A percentile compares a stretch with the other conserved stretches of the same genome.
phyloP scores from a whole-genome alignment of 1,140 invertebrate species.

The Popillia japonica region DNA sequence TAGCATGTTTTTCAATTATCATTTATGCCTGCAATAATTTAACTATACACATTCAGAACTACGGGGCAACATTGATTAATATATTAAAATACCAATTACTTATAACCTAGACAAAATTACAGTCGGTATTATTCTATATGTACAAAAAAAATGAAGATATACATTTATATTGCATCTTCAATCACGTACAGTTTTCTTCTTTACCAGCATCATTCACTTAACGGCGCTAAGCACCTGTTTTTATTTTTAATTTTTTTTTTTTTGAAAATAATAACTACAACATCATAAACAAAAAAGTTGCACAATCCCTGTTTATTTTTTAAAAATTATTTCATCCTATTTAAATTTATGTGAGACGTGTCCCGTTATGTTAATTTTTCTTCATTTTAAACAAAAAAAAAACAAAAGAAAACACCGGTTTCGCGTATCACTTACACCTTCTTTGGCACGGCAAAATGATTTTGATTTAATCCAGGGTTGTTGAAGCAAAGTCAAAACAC shows the following conservation, averaged over 20 bases:
- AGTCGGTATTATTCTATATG: slow-evolving; percentile 53
- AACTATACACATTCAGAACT: slow-evolving; percentile 60
- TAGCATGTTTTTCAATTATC: slow-evolving; percentile 33
- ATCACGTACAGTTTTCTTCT: slow-evolving; percentile 45
- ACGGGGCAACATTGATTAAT: slow-evolving; percentile 60
- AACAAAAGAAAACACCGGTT: slow-evolving; percentile 36
- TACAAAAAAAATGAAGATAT: slow-evolving; percentile 52
- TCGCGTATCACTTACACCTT: slow-evolving; percentile 43
- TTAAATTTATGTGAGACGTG: slow-evolving; percentile 1
- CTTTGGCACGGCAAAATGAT: slow-evolving; percentile 60
- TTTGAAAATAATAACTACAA: slow-evolving; percentile 23
- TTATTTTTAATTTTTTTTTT: background rate
- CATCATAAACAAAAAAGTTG: slow-evolving; percentile 32
- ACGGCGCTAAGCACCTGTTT: slow-evolving; percentile 40
- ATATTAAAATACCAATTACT: slow-evolving; percentile 57
- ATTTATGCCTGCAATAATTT: slow-evolving; percentile 55
- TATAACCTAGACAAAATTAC: slow-evolving; percentile 58
- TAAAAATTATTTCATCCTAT: background rate
- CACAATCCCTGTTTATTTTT: slow-evolving; percentile 37
- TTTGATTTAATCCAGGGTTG: slow-evolving; percentile 39
- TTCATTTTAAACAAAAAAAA: slow-evolving; percentile 20
- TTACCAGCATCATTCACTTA: background rate
- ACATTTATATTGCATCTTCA: slow-evolving; percentile 44
- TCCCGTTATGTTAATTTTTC: background rate
- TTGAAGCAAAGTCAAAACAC: slow-evolving; percentile 17